Percentiles rank a stretch among this genome's conserved stretches.
Conservation (phyloP, 2,797 vertebrate genomes). For the Tarsius wallacei region DNA sequence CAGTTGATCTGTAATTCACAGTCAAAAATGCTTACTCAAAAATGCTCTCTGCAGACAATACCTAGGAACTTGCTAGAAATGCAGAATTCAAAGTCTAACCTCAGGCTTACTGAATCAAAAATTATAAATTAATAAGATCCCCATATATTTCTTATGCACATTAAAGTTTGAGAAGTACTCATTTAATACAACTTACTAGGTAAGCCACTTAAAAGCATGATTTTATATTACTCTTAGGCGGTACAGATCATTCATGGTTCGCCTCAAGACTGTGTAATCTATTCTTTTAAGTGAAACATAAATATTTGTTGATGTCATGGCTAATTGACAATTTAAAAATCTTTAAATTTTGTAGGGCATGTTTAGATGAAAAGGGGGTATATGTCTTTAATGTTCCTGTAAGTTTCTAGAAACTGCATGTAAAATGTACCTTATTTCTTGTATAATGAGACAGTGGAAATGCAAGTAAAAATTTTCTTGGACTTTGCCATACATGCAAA, state of each 20-base stretch:
- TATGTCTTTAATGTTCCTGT: constrained; percentile 51
- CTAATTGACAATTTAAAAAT: constrained; percentile 58
- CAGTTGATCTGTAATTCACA: constrained; percentile 40
- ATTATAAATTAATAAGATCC: constrained; percentile 39
- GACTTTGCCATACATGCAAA: constrained; percentile 52
- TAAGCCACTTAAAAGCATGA: constrained; percentile 44
- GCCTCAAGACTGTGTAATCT: constrained; percentile 36
- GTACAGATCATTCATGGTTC: constrained; percentile 52
- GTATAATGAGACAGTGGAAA: constrained; percentile 53
- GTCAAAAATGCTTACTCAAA: neutral
- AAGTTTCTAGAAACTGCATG: constrained; percentile 48
- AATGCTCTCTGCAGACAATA: neutral
- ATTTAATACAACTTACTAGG: constrained; percentile 61
- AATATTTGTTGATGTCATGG: constrained; percentile 55
- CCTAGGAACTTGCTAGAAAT: constrained; percentile 55
- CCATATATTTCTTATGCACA: neutral
- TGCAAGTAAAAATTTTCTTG: constrained; percentile 66
- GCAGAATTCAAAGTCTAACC: neutral
- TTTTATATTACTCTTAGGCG: constrained; percentile 48
- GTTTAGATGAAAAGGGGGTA: constrained; percentile 23
- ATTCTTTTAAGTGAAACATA: constrained; percentile 43
- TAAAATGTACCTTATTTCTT: constrained; percentile 27
- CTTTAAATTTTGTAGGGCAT: constrained; percentile 44
- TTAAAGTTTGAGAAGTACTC: constrained; percentile 60
- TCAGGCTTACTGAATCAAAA: constrained; percentile 62